phyloP scores from a whole-genome alignment of 1,140 invertebrate species.

The Drosophila persimilis region DNA sequence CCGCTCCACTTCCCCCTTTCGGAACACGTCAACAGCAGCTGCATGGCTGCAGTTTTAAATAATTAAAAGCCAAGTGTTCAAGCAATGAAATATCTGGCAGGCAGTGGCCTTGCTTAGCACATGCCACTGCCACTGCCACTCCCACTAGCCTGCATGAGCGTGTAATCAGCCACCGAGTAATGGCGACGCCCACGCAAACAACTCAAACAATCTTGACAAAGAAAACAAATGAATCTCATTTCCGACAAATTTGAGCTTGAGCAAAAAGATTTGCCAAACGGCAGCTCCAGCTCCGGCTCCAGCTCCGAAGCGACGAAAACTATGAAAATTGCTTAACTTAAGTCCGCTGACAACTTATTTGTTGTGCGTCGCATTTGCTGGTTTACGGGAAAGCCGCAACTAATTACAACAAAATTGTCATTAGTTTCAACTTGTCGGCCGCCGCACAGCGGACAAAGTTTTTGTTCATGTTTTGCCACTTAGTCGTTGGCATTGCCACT shows the following conservation, averaged over 20 bases:
- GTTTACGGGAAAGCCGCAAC: slow-evolving; percentile 71
- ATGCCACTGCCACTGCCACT: too few species aligned
- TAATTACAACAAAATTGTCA: slow-evolving; percentile 81
- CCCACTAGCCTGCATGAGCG: slow-evolving; percentile 14
- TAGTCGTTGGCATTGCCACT: slow-evolving; percentile 44
- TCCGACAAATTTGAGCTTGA: slow-evolving; percentile 69
- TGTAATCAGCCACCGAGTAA: slow-evolving; percentile 40
- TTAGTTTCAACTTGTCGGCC: slow-evolving; percentile 80
- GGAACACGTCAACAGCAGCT: slow-evolving; percentile 65
- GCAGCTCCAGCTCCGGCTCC: not conserved
- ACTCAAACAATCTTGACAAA: slow-evolving; percentile 43
- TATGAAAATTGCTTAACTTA: slow-evolving; percentile 78
- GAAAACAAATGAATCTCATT: slow-evolving; percentile 78
- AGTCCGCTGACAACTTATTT: slow-evolving; percentile 78
- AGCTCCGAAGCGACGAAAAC: slow-evolving; percentile 46
- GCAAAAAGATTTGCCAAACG: slow-evolving; percentile 65
- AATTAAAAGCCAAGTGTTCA: slow-evolving; percentile 61
- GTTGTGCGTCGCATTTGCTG: slow-evolving; percentile 55
- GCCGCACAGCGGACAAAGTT: slow-evolving; percentile 72
- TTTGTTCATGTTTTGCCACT: slow-evolving; percentile 79
- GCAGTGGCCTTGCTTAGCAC: not conserved
- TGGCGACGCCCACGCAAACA: slow-evolving; percentile 27
- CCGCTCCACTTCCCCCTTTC: not conserved
- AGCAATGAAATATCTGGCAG: slow-evolving; percentile 57
- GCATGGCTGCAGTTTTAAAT: slow-evolving; percentile 67